Conservation (phyloP, 1,140 invertebrate genomes). For the Drosophila busckii region DNA sequence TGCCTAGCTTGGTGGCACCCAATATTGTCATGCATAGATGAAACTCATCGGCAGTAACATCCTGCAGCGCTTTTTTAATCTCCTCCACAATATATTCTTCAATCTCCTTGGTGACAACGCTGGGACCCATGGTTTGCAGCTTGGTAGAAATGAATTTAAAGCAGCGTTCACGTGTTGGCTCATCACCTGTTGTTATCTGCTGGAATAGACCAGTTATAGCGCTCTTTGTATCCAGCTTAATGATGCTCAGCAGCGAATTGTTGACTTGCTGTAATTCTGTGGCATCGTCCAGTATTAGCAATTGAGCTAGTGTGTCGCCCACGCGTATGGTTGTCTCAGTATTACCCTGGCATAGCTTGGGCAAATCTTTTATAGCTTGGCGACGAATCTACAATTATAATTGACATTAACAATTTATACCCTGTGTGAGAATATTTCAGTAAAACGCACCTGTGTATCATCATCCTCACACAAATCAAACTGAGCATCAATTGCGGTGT, state of each 20-base stretch:
- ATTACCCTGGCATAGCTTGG: conserved; percentile 90
- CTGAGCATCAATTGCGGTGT: conserved; percentile 93
- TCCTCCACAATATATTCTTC: conserved; percentile 92
- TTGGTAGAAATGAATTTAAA: conserved; percentile 93
- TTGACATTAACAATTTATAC: not conserved
- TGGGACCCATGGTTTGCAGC: conserved; percentile 88
- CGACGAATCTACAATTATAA: conserved; percentile 88
- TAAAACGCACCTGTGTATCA: conserved; percentile 89
- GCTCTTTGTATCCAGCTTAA: conserved; percentile 83
- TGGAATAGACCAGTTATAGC: conserved; percentile 91
- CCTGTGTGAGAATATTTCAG: not conserved
- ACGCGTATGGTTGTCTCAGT: conserved; percentile 91
- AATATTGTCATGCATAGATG: conserved; percentile 92
- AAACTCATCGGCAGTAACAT: conserved; percentile 95
- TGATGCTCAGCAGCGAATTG: conserved; percentile 82
- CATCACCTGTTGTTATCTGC: conserved; percentile 89
- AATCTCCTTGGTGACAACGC: conserved; percentile 90
- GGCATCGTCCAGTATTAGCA: conserved; percentile 91
- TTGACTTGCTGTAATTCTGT: conserved; percentile 90
- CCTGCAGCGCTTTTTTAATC: conserved; percentile 92
- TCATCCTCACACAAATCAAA: conserved; percentile 98
- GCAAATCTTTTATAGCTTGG: conserved; percentile 96
- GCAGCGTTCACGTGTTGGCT: conserved; percentile 89
- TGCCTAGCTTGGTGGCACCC: conserved; percentile 88
- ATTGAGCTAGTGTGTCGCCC: conserved; percentile 94